phyloP scores from a whole-genome alignment of 2,113 vertebrate species.

The Nematolebias whitei region DNA sequence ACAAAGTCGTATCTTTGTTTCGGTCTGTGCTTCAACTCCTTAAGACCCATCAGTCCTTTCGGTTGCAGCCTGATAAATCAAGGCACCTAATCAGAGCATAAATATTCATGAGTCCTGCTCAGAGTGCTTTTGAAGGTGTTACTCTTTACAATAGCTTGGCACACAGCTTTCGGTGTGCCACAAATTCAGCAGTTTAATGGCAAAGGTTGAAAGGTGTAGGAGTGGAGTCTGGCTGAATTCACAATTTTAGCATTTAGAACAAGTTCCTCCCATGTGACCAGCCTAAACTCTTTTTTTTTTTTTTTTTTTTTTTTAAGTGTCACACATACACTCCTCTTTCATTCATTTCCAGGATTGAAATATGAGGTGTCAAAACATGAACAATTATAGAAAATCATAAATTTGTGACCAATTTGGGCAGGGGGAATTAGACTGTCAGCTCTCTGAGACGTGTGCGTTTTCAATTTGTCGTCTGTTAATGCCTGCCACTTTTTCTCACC shows the following conservation, averaged over 20 bases:
- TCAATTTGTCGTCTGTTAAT: slow-evolving; percentile 71
- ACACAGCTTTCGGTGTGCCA: slow-evolving; percentile 37
- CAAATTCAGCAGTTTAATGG: slow-evolving; percentile 49
- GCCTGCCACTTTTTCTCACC: slow-evolving; percentile 60
- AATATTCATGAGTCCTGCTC: slow-evolving; percentile 77
- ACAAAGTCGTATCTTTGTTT: slow-evolving; percentile 48
- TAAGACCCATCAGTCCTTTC: slow-evolving; percentile 63
- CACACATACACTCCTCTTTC: slow-evolving; percentile 29
- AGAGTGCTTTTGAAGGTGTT: slow-evolving; percentile 72
- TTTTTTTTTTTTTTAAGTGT: slow-evolving; percentile 9
- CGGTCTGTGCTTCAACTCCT: slow-evolving; percentile 44
- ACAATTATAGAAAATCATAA: slow-evolving; percentile 77
- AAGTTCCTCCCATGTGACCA: slow-evolving; percentile 35
- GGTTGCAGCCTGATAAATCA: slow-evolving; percentile 74
- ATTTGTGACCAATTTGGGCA: slow-evolving; percentile 74
- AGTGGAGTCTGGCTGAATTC: slow-evolving; percentile 19
- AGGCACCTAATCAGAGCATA: slow-evolving; percentile 76
- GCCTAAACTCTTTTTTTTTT: slow-evolving; percentile 38
- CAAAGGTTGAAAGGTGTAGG: slow-evolving; percentile 54
- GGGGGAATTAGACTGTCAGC: slow-evolving; percentile 70
- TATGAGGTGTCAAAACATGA: slow-evolving; percentile 74
- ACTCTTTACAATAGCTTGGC: slow-evolving; percentile 76
- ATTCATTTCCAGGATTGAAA: slow-evolving; percentile 67
- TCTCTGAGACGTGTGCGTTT: slow-evolving; percentile 72
- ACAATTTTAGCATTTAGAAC: slow-evolving; percentile 59